Base-by-base conservation (phyloP, 2,888 invertebrate genomes). In the Drosophila ustulata region DNA sequence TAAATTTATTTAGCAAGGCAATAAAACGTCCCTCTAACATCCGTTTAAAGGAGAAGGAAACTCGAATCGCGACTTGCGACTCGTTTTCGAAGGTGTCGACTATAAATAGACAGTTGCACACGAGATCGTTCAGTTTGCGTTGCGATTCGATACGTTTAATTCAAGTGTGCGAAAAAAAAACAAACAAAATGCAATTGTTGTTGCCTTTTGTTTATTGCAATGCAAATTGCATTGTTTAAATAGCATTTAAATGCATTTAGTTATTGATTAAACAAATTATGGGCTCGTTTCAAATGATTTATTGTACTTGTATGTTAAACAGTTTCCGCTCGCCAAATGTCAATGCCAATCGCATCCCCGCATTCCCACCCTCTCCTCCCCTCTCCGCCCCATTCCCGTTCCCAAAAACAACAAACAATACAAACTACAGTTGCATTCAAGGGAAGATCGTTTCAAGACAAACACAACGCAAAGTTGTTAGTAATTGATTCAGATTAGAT, bases 121-220 rank as follows among this genome's bases (percentile, higher is more conserved):
- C 34, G 30, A 26, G 18, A 26, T 47, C 28, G 2, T 25, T 59
- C n/a, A 6, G 32, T 46, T 71, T 58, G 18, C 8, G 30, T 43
- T 50, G 30, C 34, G 4, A 3, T 11, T 37, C 41, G 43, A 52
- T 18, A 18, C 18, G 18, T 28, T 39, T 9, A 47, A 37, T 66
- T 80, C 81, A 83, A 82, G 87, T 81, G 78, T 81, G 80, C 56
- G 80, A 83, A 80, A 41, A 18, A 18, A 18, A 18, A 18, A 18
- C n/a, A 18, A 18, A 18, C 18, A 2, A 18, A 18, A 64, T 57
- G 47, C 50, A 34, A 56, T 56, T 58, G 32, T 43, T 70, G 6
- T 52, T 63, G 56, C 26, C 26, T 9, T 3, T 45, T 37, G 26
- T 57, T 34, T 45, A 34, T 66, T 53, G 49, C 46, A 55, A 39